phyloP scores from a whole-genome alignment of 2,888 invertebrate genomes.

The Stenodema calcarata region DNA sequence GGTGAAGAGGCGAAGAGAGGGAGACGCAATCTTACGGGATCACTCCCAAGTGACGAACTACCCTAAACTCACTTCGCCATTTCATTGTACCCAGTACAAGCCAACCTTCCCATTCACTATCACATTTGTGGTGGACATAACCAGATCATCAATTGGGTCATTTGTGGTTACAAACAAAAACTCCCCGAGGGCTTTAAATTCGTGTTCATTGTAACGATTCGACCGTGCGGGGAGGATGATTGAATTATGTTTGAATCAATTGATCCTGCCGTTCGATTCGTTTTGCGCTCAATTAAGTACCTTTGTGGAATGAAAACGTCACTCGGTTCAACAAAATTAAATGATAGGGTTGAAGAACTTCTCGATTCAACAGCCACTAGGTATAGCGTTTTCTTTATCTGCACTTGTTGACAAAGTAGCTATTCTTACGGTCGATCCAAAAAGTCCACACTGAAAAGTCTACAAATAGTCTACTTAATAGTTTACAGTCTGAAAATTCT shows the following conservation, averaged over 20 bases:
- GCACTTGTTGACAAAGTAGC: too few relatives aligned
- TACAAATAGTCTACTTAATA: too few relatives aligned
- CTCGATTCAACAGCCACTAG: too few relatives aligned
- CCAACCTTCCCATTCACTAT: neutral
- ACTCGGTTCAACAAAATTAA: too few relatives aligned
- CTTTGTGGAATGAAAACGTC: neutral
- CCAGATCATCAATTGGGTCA: constrained; percentile 7
- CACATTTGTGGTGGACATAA: neutral
- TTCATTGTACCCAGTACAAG: neutral
- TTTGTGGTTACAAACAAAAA: constrained; percentile 18
- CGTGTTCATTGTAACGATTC: neutral
- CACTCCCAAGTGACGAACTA: constrained; percentile 13
- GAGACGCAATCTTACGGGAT: constrained; percentile 24
- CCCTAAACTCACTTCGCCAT: neutral
- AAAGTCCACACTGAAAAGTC: too few relatives aligned
- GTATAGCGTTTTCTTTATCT: too few relatives aligned
- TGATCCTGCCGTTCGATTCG: neutral
- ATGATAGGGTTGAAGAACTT: too few relatives aligned
- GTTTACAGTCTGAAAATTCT: too few relatives aligned
- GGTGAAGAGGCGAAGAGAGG: neutral
- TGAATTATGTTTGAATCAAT: neutral
- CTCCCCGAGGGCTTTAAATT: neutral
- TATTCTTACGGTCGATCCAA: too few relatives aligned
- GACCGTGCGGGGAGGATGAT: neutral
- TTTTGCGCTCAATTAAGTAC: neutral